Evolutionary conservation across 2,113 vertebrate species (phyloP).

Genomic region (Ascaphus truei): DNA sequence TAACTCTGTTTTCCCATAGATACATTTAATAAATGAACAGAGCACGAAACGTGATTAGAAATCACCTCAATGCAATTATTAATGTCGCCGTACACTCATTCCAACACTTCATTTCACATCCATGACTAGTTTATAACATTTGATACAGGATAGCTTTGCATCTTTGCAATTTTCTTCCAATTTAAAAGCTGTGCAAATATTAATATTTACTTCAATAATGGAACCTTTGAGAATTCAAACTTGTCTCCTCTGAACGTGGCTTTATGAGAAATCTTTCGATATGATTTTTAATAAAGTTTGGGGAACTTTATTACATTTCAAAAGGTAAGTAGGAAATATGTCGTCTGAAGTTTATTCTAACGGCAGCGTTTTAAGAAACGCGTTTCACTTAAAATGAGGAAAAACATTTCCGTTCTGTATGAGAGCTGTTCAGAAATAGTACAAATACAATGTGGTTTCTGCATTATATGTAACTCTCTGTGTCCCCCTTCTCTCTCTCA

Average conservation of each 20-base stretch:
- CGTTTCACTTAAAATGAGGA: conserved; percentile 63
- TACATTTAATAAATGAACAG: conserved; percentile 65
- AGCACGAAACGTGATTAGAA: conserved; percentile 62
- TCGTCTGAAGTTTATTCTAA: conserved; percentile 71
- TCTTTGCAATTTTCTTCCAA: conserved; percentile 83
- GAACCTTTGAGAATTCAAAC: conserved; percentile 70
- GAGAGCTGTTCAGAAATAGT: not conserved
- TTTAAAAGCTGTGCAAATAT: conserved; percentile 74
- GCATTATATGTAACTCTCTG: not conserved
- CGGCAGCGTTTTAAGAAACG: conserved; percentile 55
- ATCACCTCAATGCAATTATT: conserved; percentile 71
- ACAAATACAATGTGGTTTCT: not conserved
- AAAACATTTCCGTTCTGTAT: conserved; percentile 43
- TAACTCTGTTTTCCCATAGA: conserved; percentile 48
- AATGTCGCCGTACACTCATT: conserved; percentile 71
- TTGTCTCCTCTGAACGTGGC: conserved; percentile 69
- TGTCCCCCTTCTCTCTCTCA: no score
- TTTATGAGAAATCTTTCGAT: conserved; percentile 74
- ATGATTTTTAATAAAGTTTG: conserved; percentile 87
- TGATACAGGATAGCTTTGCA: conserved; percentile 64
- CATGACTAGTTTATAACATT: conserved; percentile 70
- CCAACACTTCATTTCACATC: conserved; percentile 72
- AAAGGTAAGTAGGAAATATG: conserved; percentile 68
- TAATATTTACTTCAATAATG: conserved; percentile 85
- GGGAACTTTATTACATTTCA: conserved; percentile 74